Conservation (phyloP, 2,113 vertebrate genomes). For the Terrapene triunguis region DNA sequence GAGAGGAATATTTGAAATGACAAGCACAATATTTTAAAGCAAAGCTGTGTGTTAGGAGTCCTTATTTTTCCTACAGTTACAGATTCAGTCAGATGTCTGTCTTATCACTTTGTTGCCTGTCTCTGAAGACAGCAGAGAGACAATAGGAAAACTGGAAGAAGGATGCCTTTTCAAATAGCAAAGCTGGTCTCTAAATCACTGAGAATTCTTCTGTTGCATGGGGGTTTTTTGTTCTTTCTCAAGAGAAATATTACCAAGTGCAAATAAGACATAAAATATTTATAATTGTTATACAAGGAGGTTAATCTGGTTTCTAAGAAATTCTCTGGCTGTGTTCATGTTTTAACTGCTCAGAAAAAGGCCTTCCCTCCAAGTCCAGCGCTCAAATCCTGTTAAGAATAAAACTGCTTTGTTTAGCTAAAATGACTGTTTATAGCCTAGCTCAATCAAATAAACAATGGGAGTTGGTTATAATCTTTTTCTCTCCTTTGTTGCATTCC, state of each 20-base stretch:
- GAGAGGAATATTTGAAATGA: not conserved
- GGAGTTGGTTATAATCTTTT: not conserved
- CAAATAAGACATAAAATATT: not conserved
- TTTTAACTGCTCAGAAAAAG: not conserved
- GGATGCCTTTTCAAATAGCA: fast-evolving
- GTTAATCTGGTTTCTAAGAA: not conserved
- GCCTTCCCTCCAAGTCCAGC: not conserved
- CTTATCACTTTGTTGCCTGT: not conserved
- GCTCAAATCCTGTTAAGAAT: fast-evolving
- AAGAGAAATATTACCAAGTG: not conserved
- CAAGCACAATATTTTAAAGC: not conserved
- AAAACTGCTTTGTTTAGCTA: not conserved
- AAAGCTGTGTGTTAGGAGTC: too few species aligned
- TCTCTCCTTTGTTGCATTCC: not conserved
- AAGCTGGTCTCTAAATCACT: not conserved
- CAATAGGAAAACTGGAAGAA: not conserved
- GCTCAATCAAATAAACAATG: not conserved
- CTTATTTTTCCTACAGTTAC: not conserved
- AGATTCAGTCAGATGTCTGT: too few species aligned
- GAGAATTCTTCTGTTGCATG: fast-evolving
- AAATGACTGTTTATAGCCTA: not conserved
- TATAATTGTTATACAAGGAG: not conserved
- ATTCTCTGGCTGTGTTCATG: not conserved
- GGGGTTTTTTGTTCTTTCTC: not conserved
- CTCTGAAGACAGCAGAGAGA: not conserved